Base-by-base conservation (phyloP, 2,113 vertebrate species). In the Bostrychus sinensis region DNA sequence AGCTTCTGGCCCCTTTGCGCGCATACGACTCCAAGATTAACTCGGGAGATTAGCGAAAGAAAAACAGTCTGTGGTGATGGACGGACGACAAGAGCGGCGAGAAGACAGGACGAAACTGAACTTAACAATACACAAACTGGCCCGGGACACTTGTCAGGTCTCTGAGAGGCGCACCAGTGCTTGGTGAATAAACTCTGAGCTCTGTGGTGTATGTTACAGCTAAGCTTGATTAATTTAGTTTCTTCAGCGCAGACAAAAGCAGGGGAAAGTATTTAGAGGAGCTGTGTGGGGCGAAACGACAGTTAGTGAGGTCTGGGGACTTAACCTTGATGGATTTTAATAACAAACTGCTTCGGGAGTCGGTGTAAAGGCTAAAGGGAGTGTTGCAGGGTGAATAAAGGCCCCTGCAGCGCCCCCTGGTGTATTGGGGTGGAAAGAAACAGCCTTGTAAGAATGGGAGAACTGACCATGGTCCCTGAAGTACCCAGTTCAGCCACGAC, bases 31-130 rank as follows among this genome's bases (percentile, higher is more conserved):
- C 42, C 76, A 80, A 84, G 89, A 56, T 85, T 89, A 91, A 89
- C 86, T 76, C 77, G 56, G 63, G 62, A 90, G 87, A 90, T 88
- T 89, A 89, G 71, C 68, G 11, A 71, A 89, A 89, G 81, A 89
- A 86, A 89, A 89, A 91, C 91, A 85, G 69, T 84, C 84, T 91
- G 90, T 90, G 80, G 86, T 77, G 89, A 89, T 91, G 77, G 88
- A 91, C 84, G 76, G 86, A 91, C 36, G n/a, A n/a, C n/a, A n/a
- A n/a, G n/a, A n/a, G n/a, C n/a, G n/a, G n/a, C n/a, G n/a, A n/a
- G n/a, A n/a, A n/a, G n/a, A n/a, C n/a, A n/a, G n/a, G n/a, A n/a
- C n/a, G n/a, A n/a, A n/a, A n/a, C n/a, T n/a, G n/a, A n/a, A n/a
- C n/a, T n/a, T n/a, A n/a, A n/a, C n/a, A n/a, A n/a, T n/a, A n/a